Conservation (phyloP, 2,113 vertebrate species). For the Muscicapa adusta region DNA sequence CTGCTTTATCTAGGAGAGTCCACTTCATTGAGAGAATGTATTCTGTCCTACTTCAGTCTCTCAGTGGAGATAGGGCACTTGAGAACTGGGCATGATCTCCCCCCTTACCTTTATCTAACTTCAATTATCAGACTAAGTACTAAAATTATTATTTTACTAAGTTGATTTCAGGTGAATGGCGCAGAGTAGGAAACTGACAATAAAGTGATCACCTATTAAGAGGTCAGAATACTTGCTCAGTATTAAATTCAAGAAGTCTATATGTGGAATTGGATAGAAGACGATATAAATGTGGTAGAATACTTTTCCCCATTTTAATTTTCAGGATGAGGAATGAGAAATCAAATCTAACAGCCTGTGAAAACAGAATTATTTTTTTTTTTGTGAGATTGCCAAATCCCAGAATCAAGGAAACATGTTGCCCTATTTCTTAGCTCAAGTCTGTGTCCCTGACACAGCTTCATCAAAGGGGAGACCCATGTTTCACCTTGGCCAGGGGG, state of each 20-base stretch:
- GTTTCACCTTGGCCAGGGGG: not conserved
- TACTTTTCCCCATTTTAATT: not conserved
- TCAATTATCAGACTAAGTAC: not conserved
- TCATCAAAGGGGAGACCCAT: not conserved
- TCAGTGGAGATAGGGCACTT: not conserved
- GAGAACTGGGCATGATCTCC: not conserved
- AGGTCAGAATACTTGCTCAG: not conserved
- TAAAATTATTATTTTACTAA: not conserved
- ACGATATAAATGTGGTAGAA: not conserved
- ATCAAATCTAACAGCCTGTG: not conserved
- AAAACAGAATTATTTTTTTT: not conserved
- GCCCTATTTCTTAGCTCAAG: not conserved
- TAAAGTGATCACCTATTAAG: not conserved
- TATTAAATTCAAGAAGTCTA: not conserved
- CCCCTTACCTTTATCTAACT: not conserved
- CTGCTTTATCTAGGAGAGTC: not conserved
- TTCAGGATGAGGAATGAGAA: not conserved
- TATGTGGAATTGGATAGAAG: not conserved
- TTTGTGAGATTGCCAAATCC: not conserved
- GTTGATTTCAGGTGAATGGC: not conserved
- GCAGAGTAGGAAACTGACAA: not conserved
- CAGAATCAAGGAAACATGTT: not conserved
- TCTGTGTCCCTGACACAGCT: not conserved
- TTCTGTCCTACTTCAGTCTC: not conserved
- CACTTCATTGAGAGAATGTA: not conserved